Conservation (phyloP, 2,797 vertebrate species). For the Sebastiscus albofasciatus region DNA sequence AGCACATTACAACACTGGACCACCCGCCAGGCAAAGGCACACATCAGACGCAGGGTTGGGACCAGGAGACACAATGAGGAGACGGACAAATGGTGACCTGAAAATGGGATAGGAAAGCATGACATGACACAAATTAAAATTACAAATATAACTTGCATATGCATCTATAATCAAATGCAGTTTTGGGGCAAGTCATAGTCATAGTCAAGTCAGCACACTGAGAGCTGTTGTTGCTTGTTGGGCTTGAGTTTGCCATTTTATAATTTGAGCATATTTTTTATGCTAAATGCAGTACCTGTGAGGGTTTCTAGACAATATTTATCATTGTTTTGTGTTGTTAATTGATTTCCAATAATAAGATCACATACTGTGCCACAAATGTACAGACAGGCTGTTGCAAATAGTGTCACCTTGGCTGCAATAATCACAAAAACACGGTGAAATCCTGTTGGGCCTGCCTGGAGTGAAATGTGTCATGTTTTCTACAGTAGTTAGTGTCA, state of each 20-base stretch:
- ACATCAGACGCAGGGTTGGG: not conserved
- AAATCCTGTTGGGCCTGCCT: not conserved
- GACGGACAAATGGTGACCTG: not conserved
- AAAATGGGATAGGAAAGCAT: not conserved
- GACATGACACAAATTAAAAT: not conserved
- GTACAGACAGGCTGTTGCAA: not conserved
- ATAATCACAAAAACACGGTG: not conserved
- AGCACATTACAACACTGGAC: conserved; percentile 57
- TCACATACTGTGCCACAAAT: rapidly evolving
- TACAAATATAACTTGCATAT: too few relatives aligned
- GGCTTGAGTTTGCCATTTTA: too few relatives aligned
- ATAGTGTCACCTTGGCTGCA: too few relatives aligned
- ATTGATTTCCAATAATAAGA: not conserved
- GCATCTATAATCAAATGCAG: not conserved
- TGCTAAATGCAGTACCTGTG: too few relatives aligned
- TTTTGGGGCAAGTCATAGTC: too few relatives aligned
- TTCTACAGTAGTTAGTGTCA: not conserved
- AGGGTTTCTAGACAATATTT: too few relatives aligned
- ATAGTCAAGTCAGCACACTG: too few relatives aligned
- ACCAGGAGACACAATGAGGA: not conserved
- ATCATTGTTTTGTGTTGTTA: too few relatives aligned
- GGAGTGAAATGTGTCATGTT: not conserved
- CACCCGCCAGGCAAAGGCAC: conserved; percentile 67
- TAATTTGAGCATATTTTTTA: too few relatives aligned
- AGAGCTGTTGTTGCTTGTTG: too few relatives aligned